Percentiles rank a stretch among this genome's conserved stretches.
Conservation (phyloP, 2,888 invertebrate genomes). For the Lycia hirtaria region DNA sequence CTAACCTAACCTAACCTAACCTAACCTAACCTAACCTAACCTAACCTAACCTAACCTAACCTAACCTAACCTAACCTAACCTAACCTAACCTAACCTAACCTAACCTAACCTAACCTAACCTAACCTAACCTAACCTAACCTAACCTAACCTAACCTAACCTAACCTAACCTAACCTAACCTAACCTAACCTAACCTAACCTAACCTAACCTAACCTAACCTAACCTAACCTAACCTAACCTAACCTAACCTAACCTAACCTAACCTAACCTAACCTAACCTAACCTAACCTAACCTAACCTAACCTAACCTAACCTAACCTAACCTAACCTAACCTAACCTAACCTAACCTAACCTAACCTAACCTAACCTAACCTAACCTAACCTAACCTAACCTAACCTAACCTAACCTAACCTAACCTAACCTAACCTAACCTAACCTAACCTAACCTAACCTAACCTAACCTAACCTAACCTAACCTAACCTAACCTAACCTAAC, state of each 20-base stretch:
- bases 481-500: too few relatives aligned
- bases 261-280: conserved; percentile 44
- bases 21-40: conserved; percentile 43
- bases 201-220: conserved; percentile 38
- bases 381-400: too few relatives aligned
- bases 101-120: conserved; percentile 41
- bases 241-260: conserved; percentile 44
- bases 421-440: too few relatives aligned
- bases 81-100: conserved; percentile 43
- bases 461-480: too few relatives aligned
- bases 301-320: not conserved
- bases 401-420: too few relatives aligned
- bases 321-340: not conserved
- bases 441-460: too few relatives aligned
- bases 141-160: conserved; percentile 42
- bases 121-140: conserved; percentile 44
- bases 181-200: conserved; percentile 38
- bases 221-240: conserved; percentile 38
- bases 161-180: conserved; percentile 38
- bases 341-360: too few relatives aligned
- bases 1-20: conserved; percentile 36
- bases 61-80: conserved; percentile 34
- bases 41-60: conserved; percentile 41
- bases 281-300: conserved; percentile 32
- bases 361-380: too few relatives aligned